Evolutionary conservation across 2,113 vertebrate species (phyloP).

Genomic region (Barnardius zonarius): DNA sequence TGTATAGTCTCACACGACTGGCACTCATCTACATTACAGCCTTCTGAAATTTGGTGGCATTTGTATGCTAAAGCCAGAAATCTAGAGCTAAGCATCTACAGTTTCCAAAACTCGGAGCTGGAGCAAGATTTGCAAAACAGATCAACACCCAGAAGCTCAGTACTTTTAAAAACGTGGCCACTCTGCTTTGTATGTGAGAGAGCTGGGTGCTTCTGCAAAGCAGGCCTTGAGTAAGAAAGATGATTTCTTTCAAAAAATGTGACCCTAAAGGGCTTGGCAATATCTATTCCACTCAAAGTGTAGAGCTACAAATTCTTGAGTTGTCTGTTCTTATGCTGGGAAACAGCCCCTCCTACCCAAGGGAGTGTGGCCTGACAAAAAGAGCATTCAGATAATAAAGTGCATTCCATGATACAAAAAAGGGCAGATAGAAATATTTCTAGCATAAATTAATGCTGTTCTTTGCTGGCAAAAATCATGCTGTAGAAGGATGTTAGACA

Average conservation of each 20-base stretch:
- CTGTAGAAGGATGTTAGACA: not conserved
- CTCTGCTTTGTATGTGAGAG: not conserved
- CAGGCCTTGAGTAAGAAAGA: not conserved
- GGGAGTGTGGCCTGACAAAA: conserved; percentile 26
- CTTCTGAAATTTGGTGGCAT: not conserved
- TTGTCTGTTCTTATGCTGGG: conserved; percentile 10
- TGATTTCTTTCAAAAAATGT: conserved; percentile 10
- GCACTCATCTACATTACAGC: not conserved
- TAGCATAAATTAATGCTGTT: not conserved
- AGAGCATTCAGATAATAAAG: conserved; percentile 34
- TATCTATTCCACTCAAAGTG: not conserved
- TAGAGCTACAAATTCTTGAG: conserved; percentile 16
- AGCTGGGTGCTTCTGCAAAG: not conserved
- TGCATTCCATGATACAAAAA: not conserved
- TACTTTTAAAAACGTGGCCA: not conserved
- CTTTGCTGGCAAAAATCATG: not conserved
- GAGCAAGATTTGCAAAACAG: not conserved
- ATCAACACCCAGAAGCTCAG: not conserved
- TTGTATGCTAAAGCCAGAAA: not conserved
- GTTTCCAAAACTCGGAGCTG: not conserved
- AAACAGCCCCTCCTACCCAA: conserved; percentile 20
- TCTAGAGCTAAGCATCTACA: not conserved
- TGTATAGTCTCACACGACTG: not conserved
- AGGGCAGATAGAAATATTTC: conserved; percentile 5
- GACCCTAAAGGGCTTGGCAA: conserved; percentile 31